Base-by-base conservation (phyloP, 2,888 invertebrate genomes). In the Ethmia dodecea region DNA sequence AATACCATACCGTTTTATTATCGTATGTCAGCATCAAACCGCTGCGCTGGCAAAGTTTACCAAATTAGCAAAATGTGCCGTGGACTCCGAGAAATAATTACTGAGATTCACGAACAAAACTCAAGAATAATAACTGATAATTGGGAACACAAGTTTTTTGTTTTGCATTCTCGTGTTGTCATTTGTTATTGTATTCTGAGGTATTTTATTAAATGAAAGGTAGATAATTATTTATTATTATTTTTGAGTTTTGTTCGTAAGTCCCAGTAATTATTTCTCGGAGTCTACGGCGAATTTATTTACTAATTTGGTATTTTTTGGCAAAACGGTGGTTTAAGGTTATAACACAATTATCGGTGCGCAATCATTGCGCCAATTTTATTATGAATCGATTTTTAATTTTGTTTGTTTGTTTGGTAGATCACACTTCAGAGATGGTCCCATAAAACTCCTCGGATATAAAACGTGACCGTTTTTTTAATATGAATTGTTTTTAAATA, bases 1-100 rank as follows among this genome's bases (percentile, higher is more conserved):
- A n/a, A n/a, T n/a, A n/a, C n/a, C n/a, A n/a, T n/a, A n/a, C n/a
- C n/a, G n/a, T n/a, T n/a, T n/a, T n/a, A n/a, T n/a, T n/a, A 18
- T 4, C 18, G 18, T 4, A 18, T n/a, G 8, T 2, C 22, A 3
- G n/a, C 22, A 4, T 2, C 3, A 9, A 9, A 3, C 22, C 22
- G 3, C 10, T 4, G n/a, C 22, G 3, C 10, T 4, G n/a, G 10
- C 3, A 22, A 22, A 4, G 8, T 4, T n/a, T 5, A n/a, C 27
- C 22, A 27, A 39, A 37, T 39, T 39, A 34, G 31, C 31, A 36
- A 35, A 42, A 38, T 31, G 28, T 30, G 37, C 29, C 35, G 31
- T 26, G 13, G 25, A 31, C 31, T 32, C 27, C 10, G 8, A 28
- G 33, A 33, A 34, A 37, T 34, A 37, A 40, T 37, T n/a, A n/a